Evolutionary conservation across 2,113 vertebrate genomes (phyloP).

Genomic region (Varanus salvator): DNA sequence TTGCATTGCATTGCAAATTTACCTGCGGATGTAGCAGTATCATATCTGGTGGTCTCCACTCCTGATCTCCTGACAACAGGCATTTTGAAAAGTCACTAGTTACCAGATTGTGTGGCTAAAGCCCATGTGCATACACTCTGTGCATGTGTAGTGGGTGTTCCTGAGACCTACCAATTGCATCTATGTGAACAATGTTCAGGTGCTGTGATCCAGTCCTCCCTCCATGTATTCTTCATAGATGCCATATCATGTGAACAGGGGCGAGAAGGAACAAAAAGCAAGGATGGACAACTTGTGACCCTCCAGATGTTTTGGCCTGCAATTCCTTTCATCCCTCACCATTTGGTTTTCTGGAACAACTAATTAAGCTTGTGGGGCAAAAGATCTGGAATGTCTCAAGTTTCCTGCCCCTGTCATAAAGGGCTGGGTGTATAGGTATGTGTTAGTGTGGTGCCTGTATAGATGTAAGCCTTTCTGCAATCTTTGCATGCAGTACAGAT

Average conservation of each 20-base stretch:
- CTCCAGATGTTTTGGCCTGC: too few species aligned
- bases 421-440: neutral
- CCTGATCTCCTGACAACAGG: neutral
- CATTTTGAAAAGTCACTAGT: neutral
- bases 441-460: neutral
- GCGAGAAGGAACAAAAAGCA: too few species aligned
- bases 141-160: neutral
- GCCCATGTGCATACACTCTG: neutral
- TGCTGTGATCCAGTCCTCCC: too few species aligned
- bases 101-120: neutral
- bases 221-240: neutral
- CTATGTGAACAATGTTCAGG: neutral
- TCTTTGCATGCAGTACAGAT: neutral
- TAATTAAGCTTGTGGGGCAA: too few species aligned
- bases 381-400: too few species aligned
- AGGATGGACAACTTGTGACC: too few species aligned
- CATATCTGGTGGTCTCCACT: neutral
- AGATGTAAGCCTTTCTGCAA: neutral
- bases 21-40: neutral
- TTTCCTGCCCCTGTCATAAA: too few species aligned
- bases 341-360: too few species aligned
- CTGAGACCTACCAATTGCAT: neutral
- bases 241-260: neutral
- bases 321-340: too few species aligned
- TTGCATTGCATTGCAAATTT: neutral